Conservation (phyloP, 2,797 vertebrate species). For the Denticeps clupeoides region DNA sequence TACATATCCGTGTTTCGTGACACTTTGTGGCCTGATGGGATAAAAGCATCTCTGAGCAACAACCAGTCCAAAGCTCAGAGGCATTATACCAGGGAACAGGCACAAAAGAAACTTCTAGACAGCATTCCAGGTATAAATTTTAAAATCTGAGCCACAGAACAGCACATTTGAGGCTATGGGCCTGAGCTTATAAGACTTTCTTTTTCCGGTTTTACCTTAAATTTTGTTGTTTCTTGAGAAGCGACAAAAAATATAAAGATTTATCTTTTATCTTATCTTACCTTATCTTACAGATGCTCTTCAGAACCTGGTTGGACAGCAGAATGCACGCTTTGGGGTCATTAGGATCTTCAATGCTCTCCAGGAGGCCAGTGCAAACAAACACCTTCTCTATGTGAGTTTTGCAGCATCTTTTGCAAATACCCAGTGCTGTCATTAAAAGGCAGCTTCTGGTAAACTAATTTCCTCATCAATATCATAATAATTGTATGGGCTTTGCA, state of each 20-base stretch:
- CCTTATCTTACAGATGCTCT: slow-evolving; percentile 52
- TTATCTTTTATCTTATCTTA: too few relatives aligned
- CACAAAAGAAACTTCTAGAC: slow-evolving; percentile 71
- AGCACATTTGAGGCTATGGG: too few relatives aligned
- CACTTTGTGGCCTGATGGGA: slow-evolving; percentile 68
- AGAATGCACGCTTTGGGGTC: slow-evolving; percentile 68
- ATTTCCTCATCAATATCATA: too few relatives aligned
- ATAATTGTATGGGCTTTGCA: too few relatives aligned
- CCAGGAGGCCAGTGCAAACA: slow-evolving; percentile 69
- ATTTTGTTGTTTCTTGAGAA: too few relatives aligned
- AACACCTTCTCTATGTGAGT: slow-evolving; percentile 72
- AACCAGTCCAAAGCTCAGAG: slow-evolving; percentile 48
- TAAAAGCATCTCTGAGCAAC: slow-evolving; percentile 45
- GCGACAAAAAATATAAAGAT: too few relatives aligned
- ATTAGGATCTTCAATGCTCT: slow-evolving; percentile 70
- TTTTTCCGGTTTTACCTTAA: too few relatives aligned
- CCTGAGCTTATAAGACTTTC: too few relatives aligned
- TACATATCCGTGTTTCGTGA: slow-evolving; percentile 66
- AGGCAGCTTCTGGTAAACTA: too few relatives aligned
- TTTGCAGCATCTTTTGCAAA: too few relatives aligned
- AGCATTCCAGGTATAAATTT: slow-evolving; percentile 75
- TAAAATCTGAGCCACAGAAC: too few relatives aligned
- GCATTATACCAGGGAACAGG: slow-evolving; percentile 63
- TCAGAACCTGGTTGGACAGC: slow-evolving; percentile 72
- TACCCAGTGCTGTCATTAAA: too few relatives aligned